These are phyloP conservation scores for Arrhopalites spinosus DNA, from an alignment of 2,888 invertebrate genomes.

Conservation along the genomic window DNA sequence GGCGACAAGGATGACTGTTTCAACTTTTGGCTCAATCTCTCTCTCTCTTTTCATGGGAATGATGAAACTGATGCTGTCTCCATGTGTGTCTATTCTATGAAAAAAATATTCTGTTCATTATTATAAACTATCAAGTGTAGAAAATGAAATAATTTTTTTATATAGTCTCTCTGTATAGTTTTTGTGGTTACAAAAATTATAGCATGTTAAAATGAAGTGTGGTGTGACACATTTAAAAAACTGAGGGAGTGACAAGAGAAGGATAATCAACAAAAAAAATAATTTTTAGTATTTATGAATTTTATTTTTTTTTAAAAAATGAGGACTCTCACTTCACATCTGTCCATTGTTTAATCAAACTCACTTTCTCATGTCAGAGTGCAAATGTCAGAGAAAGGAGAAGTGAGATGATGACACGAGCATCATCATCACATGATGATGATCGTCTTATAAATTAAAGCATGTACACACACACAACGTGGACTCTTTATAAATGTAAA, in stretches of 20 bases:
- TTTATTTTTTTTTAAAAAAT: too few relatives aligned
- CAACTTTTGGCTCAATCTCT: neutral
- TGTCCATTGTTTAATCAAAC: constrained; percentile 1
- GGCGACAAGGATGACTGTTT: neutral
- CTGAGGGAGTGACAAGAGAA: too few relatives aligned
- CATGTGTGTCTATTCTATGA: neutral
- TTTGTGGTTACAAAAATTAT: too few relatives aligned
- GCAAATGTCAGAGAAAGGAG: neutral
- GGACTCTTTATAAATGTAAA: too few relatives aligned
- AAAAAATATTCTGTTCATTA: neutral
- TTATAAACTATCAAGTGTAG: neutral
- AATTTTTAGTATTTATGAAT: too few relatives aligned
- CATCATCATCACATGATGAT: too few relatives aligned
- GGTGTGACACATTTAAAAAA: too few relatives aligned
- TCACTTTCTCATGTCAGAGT: constrained; percentile 1
- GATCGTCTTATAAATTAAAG: too few relatives aligned
- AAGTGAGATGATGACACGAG: neutral
- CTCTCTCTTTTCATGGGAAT: neutral
- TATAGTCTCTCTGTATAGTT: too few relatives aligned
- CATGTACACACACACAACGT: too few relatives aligned
- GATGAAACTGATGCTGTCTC: neutral
- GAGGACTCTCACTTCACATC: neutral
- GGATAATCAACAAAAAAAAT: too few relatives aligned
- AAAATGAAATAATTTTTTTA: neutral
- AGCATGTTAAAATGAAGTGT: too few relatives aligned